These are phyloP conservation scores for Leontocebus nigricollis DNA, from an alignment of 2,797 vertebrate genomes.

Conservation along the genomic window DNA sequence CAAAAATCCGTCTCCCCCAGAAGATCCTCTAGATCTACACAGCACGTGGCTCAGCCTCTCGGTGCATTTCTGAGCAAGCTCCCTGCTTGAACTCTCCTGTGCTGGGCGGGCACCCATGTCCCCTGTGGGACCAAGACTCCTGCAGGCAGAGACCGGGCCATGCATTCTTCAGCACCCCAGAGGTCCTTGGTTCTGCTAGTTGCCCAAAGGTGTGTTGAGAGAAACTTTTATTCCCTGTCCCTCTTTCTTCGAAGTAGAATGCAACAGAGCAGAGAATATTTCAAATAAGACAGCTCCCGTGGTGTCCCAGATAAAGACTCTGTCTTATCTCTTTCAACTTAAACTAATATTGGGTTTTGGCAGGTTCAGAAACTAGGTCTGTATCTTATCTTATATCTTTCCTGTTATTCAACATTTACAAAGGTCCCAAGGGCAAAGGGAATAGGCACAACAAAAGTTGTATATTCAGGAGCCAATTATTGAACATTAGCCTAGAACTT, in stretches of 20 bases:
- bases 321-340: conserved; percentile 8
- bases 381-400: not conserved
- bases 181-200: not conserved
- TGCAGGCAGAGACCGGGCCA: not conserved
- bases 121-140: not conserved
- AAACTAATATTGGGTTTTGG: conserved; percentile 31
- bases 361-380: not conserved
- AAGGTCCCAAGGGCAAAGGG: not conserved
- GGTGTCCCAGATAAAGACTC: not conserved
- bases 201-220: not conserved
- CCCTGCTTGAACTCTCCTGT: no score
- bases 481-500: not conserved
- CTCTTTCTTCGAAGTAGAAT: not conserved
- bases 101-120: rapidly evolving
- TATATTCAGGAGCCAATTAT: not conserved
- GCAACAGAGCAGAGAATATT: not conserved
- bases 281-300: not conserved
- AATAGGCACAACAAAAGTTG: not conserved
- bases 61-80: no score
- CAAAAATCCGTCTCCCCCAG: not conserved
- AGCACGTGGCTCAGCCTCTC: not conserved
- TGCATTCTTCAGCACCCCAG: no score
- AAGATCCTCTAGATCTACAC: not conserved
- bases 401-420: not conserved
- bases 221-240: not conserved